Conservation (phyloP, 1,140 invertebrate genomes). For the Ooceraea biroi region DNA sequence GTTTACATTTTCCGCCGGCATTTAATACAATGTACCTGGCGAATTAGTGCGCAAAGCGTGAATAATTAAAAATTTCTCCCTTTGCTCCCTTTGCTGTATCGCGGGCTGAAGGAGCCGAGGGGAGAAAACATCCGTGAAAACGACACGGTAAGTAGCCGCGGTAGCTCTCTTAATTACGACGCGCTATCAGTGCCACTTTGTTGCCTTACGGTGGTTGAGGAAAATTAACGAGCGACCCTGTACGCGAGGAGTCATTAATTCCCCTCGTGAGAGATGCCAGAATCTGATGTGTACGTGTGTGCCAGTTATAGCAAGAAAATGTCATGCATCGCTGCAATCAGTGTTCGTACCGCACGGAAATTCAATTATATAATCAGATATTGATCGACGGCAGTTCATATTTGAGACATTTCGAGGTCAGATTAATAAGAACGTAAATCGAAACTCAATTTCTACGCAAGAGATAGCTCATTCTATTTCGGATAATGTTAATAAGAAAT, state of each 20-base stretch:
- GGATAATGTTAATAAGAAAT: too few relatives aligned
- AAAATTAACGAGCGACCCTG: slow-evolving; percentile 69
- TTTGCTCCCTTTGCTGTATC: not conserved
- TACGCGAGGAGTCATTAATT: slow-evolving; percentile 65
- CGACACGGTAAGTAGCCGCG: slow-evolving; percentile 59
- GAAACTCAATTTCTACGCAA: not conserved
- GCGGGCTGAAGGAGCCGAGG: not conserved
- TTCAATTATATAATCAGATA: slow-evolving; percentile 7
- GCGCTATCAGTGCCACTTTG: slow-evolving; percentile 62
- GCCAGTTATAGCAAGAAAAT: slow-evolving; percentile 8
- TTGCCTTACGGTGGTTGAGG: slow-evolving; percentile 64
- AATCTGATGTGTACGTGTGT: slow-evolving; percentile 63
- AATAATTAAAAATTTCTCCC: slow-evolving; percentile 43
- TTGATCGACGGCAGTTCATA: not conserved
- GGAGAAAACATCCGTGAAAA: slow-evolving; percentile 43
- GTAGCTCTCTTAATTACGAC: slow-evolving; percentile 70
- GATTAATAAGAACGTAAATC: not conserved
- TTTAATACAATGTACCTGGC: slow-evolving; percentile 26
- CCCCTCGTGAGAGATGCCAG: slow-evolving; percentile 46
- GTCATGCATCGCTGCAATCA: not conserved
- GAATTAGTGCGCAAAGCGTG: slow-evolving; percentile 24
- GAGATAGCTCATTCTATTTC: too few relatives aligned
- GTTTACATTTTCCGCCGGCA: slow-evolving; percentile 16
- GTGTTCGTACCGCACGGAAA: slow-evolving; percentile 1
- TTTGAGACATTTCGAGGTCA: not conserved